Evolutionary conservation across 2,797 vertebrate genomes (phyloP).

Genomic region (Sebastolobus altivelis): DNA sequence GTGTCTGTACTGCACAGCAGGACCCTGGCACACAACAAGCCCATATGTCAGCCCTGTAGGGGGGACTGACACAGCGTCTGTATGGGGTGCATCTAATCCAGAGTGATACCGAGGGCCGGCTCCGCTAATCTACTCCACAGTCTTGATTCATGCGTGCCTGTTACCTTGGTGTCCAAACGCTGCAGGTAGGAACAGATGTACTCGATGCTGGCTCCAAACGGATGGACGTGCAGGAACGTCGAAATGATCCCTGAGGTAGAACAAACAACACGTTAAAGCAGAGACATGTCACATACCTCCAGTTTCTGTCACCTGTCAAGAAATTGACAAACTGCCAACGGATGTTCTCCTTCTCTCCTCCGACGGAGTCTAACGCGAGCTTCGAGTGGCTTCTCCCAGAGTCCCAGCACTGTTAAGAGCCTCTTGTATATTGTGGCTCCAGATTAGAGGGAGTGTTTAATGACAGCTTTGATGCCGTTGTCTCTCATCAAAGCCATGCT

Average conservation of each 20-base stretch:
- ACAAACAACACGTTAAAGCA: conserved; percentile 51
- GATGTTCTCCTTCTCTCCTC: conserved; percentile 18
- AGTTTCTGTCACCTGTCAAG: conserved; percentile 26
- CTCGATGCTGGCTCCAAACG: conserved; percentile 94
- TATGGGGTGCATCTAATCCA: conserved; percentile 25
- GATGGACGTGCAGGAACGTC: conserved; percentile 94
- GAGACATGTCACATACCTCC: conserved; percentile 15
- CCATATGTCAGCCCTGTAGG: conserved; percentile 45
- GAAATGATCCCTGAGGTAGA: conserved; percentile 91
- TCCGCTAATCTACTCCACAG: conserved; percentile 16
- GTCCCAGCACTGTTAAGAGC: conserved; percentile 63
- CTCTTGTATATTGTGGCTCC: conserved; percentile 60
- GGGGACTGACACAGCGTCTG: conserved; percentile 25
- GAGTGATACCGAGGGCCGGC: conserved; percentile 16
- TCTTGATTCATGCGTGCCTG: conserved; percentile 12
- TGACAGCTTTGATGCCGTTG: conserved; percentile 71
- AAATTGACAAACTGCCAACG: conserved; percentile 18
- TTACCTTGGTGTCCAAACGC: conserved; percentile 93
- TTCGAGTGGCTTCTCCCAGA: conserved; percentile 59
- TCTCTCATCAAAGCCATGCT: conserved; percentile 66
- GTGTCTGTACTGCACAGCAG: conserved; percentile 39
- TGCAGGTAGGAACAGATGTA: conserved; percentile 97
- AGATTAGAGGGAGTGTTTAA: conserved; percentile 76
- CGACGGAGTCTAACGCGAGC: conserved; percentile 39
- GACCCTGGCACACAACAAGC: conserved; percentile 36